Base-by-base conservation (phyloP, 2,113 vertebrate genomes). In the Zingel zingel region DNA sequence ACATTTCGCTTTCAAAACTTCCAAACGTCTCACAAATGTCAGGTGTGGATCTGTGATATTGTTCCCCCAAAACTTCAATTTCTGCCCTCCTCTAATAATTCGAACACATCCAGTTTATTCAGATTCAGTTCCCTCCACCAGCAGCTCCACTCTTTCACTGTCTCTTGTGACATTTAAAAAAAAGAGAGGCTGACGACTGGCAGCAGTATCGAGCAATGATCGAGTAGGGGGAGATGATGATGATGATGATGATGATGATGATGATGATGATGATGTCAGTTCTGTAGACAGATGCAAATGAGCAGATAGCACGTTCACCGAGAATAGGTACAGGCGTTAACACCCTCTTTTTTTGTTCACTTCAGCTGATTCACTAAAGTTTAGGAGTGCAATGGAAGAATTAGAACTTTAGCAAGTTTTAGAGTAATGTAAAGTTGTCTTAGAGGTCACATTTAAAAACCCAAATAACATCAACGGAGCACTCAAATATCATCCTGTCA, bases 221-320 rank as follows among this genome's bases (percentile, higher is more conserved):
- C 21, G 9, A 54, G 51, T n/a, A 56, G 11, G n/a, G 53, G 53
- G 21, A 1, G 27, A 47, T 62, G 65, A 12, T 62, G 62, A 39
- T 54, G 50, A 53, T 36, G 56, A 7, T 36, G 69, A 36, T 12
- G 71, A 74, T 13, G 82, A 62, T 27, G 69, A 56, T 6, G 48
- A 66, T 56, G 85, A 19, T 25, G 84, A 54, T 51, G 79, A 73
- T 71, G 88, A 82, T 90, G 86, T 86, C 81, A 84, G 58, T 39
- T 73, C 21, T 80, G 74, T 82, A 87, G 67, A 21, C 71, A 82
- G 57, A 85, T 86, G 72, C 67, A 85, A 89, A 89, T 88, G 59
- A 86, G 79, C 33, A 13, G 53, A 30, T 73, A 68, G 75, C 81
- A 88, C 84, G 79, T 81, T 86, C 53, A 72, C 74, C 7, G 0